Evolutionary conservation across 2,113 vertebrate genomes (phyloP).

Genomic region (Neolamprologus fasciatus): DNA sequence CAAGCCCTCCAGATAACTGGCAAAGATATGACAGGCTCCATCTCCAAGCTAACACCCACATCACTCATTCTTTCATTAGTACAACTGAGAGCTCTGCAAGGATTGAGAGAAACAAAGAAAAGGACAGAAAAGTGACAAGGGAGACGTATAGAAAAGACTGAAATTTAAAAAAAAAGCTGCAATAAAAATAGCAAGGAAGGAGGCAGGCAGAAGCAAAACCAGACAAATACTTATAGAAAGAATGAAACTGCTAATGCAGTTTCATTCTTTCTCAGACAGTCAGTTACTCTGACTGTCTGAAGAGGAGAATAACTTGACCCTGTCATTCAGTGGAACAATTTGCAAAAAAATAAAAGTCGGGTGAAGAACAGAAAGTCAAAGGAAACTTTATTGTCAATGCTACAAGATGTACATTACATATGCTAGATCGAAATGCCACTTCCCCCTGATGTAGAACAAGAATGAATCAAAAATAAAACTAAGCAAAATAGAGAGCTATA

Average conservation of each 20-base stretch:
- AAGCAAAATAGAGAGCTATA: not conserved
- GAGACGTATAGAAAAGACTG: not conserved
- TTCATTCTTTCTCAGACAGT: too few species aligned
- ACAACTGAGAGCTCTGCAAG: not conserved
- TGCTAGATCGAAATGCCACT: not conserved
- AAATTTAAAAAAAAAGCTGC: fast-evolving
- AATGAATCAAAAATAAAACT: not conserved
- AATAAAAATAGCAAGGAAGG: not conserved
- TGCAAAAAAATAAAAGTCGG: not conserved
- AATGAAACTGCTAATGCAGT: not conserved
- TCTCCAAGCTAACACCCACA: slow-evolving; percentile 4
- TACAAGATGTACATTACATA: not conserved
- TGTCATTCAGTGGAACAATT: not conserved
- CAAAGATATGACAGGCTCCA: slow-evolving; percentile 19
- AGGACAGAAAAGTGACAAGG: not conserved
- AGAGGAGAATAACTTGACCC: not conserved
- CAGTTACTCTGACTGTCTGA: not conserved
- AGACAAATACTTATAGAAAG: not conserved
- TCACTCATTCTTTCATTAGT: slow-evolving; percentile 30
- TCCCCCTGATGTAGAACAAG: not conserved
- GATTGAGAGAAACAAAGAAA: not conserved
- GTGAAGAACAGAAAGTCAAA: not conserved
- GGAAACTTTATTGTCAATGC: not conserved
- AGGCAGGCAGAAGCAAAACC: not conserved
- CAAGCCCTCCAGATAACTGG: slow-evolving; percentile 1